Percentiles rank a stretch among this genome's conserved stretches.
Conservation (phyloP, 1,140 invertebrate genomes). For the Magallana ariakensis region DNA sequence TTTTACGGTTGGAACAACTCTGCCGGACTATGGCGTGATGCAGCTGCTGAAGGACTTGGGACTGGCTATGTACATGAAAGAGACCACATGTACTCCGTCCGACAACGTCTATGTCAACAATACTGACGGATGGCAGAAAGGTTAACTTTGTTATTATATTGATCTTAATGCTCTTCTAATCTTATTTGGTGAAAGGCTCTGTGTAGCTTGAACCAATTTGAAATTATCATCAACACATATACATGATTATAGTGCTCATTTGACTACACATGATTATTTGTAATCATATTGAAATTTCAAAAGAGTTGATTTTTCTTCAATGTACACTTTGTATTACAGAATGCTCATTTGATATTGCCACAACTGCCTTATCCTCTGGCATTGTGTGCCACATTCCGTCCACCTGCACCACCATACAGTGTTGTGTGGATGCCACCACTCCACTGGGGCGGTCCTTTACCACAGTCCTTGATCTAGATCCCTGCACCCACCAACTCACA, state of each 20-base stretch:
- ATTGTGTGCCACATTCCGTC: conserved; percentile 40
- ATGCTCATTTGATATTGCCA: conserved; percentile 24
- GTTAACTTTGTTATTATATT: not conserved
- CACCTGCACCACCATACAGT: conserved; percentile 39
- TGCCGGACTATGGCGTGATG: not conserved
- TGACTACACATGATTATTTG: too few species aligned
- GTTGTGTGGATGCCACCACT: conserved; percentile 39
- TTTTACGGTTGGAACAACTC: not conserved
- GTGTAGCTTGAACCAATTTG: too few species aligned
- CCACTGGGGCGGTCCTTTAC: conserved; percentile 51
- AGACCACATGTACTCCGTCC: conserved; percentile 8
- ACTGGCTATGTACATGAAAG: conserved; percentile 36
- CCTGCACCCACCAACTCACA: conserved; percentile 51
- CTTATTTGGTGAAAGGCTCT: too few species aligned
- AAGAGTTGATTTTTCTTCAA: not conserved
- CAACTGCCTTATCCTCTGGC: conserved; percentile 38
- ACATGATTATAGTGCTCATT: too few species aligned
- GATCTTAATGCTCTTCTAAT: too few species aligned
- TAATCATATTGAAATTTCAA: too few species aligned
- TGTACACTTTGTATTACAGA: conserved; percentile 39
- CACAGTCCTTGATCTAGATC: conserved; percentile 50
- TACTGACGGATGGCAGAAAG: not conserved
- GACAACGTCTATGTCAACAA: conserved; percentile 4
- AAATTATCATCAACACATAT: too few species aligned
- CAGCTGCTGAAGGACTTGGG: conserved; percentile 40